Evolutionary conservation across 2,797 vertebrate species (phyloP).

Genomic region (Arrhamphus sclerolepis): DNA sequence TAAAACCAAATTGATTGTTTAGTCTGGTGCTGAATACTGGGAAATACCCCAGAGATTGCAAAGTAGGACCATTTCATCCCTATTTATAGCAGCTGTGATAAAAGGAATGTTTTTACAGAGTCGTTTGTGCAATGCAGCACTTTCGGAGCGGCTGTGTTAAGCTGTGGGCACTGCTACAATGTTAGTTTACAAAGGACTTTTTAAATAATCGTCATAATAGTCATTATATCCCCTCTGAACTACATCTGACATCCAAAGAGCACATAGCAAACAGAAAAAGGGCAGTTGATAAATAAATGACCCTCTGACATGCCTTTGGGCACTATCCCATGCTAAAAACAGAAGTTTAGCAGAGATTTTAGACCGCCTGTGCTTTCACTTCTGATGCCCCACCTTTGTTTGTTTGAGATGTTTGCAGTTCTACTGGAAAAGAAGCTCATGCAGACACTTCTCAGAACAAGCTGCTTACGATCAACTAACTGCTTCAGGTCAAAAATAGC

Average conservation of each 20-base stretch:
- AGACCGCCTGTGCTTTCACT: background rate
- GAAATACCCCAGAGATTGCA: conserved; percentile 51
- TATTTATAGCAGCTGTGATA: conserved; percentile 61
- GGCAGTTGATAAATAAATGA: too few species aligned
- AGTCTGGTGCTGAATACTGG: conserved; percentile 61
- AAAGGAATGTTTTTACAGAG: conserved; percentile 47
- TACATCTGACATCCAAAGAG: background rate
- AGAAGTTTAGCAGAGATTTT: background rate
- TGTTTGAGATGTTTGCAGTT: too few species aligned
- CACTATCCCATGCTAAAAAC: background rate
- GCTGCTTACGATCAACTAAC: too few species aligned
- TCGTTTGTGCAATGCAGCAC: conserved; percentile 17
- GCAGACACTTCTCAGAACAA: too few species aligned
- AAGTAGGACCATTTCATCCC: conserved; percentile 35
- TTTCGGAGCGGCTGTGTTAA: conserved; percentile 39
- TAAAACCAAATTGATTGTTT: conserved; percentile 69
- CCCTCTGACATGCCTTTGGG: background rate
- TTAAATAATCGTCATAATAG: background rate
- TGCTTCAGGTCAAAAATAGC: too few species aligned
- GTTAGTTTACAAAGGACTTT: too few species aligned
- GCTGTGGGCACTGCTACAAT: conserved; percentile 22
- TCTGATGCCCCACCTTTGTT: background rate
- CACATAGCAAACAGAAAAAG: too few species aligned
- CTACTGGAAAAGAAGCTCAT: too few species aligned
- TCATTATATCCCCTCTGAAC: background rate